Evolutionary conservation across 2,797 vertebrate genomes (phyloP), one percentile per base, ranked within the genome.

Genomic region (Phalloptychus januarius): DNA sequence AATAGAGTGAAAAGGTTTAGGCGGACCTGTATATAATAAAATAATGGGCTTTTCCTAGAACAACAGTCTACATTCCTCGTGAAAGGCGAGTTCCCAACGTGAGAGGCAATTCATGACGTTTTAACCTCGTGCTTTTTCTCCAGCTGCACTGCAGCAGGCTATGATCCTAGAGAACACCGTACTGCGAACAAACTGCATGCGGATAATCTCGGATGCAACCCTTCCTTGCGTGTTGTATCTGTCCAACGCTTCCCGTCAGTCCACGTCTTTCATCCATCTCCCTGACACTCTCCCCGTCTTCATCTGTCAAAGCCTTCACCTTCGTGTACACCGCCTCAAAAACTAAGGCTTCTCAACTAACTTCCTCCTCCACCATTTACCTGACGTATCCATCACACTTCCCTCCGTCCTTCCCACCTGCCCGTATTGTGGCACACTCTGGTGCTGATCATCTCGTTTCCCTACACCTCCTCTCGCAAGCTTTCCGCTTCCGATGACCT

Each of bases 261-360:
- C 31, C 73, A 48, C 63, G 42, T 61, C 31, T 0, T 79, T 72
- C 42, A 44, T 83, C 80, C 77, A 75, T 88, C 84, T 72, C 72
- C 48, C 77, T 85, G 82, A 77, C 89, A 86, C 25, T 12, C 84
- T 78, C 74, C 48, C 88, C 90, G 54, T 80, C 67, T 87, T 82
- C 13, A 86, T 65, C 84, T 76, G 91, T 85, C 88, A 84, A 61
- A 82, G 69, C 72, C 38, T 74, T 84, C 80, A 80, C 83, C 81
- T 88, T 84, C 79, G 48, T 72, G 80, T 89, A 85, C 88, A 87
- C 33, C 67, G 56, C 76, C 76, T 85, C 65, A 67, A 82, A 71
- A 78, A 76, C 72, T 70, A 25, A 58, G 50, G 46, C 63, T 45
- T 78, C 42, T 82, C 61, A 82, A 72, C 78, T 42, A 78, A 79